Conservation (phyloP, 2,888 invertebrate species). For the Lampropteryx suffumata region DNA sequence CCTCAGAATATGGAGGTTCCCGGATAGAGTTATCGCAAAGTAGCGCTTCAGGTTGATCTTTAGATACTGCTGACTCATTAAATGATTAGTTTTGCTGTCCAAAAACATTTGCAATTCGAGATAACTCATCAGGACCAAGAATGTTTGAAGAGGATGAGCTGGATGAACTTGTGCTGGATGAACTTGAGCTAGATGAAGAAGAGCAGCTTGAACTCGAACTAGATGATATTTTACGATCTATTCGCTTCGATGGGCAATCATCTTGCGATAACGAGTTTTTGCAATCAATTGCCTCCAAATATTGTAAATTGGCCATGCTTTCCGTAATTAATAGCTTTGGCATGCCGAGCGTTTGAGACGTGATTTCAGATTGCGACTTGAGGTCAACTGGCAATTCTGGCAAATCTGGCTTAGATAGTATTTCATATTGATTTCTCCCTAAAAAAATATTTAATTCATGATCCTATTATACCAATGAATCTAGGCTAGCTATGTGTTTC, state of each 20-base stretch:
- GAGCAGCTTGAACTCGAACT: not conserved
- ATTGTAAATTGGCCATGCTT: not conserved
- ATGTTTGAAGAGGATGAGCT: not conserved
- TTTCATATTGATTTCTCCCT: not conserved
- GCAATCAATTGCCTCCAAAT: not conserved
- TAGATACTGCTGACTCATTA: not conserved
- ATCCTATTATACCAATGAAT: not conserved
- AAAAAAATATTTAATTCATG: not conserved
- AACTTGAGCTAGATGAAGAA: not conserved
- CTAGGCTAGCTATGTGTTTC: not conserved
- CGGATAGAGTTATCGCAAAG: not conserved
- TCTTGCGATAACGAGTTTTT: not conserved
- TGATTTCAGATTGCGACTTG: not conserved
- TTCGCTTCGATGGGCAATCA: not conserved
- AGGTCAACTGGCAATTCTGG: not conserved
- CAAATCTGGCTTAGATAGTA: not conserved
- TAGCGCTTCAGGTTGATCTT: not conserved
- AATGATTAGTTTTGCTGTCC: not conserved
- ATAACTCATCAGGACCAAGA: not conserved
- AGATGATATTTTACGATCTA: not conserved
- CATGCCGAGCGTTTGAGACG: not conserved
- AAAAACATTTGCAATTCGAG: not conserved
- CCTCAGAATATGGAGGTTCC: constrained; percentile 1
- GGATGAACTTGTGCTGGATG: not conserved
- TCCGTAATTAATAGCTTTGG: not conserved